Evolutionary conservation across 2,888 invertebrate species (phyloP).

Genomic region (Norana najaformis): DNA sequence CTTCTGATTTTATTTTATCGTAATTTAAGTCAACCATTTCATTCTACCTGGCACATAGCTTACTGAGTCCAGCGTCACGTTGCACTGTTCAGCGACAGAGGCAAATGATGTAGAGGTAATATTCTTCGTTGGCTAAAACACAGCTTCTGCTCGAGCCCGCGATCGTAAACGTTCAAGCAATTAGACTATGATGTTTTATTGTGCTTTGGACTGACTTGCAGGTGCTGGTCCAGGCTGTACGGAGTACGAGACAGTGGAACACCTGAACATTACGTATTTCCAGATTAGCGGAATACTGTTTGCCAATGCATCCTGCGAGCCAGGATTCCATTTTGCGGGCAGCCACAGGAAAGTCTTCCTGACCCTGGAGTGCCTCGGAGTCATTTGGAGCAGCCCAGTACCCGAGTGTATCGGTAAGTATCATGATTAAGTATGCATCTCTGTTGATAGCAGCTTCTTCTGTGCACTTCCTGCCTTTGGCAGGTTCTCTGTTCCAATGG

Average conservation of each 20-base stretch:
- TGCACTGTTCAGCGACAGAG: too few relatives aligned
- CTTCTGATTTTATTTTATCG: too few relatives aligned
- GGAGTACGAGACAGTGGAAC: not conserved
- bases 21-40: too few relatives aligned
- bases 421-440: not conserved
- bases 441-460: not conserved
- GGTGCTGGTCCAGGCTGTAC: constrained; percentile 2
- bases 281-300: not conserved
- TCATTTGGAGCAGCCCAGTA: not conserved
- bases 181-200: not conserved
- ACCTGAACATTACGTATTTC: constrained; percentile 8
- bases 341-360: not conserved
- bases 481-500: not conserved
- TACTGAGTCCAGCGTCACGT: too few relatives aligned
- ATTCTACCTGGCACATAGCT: too few relatives aligned
- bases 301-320: constrained; percentile 19
- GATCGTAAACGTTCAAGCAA: too few relatives aligned
- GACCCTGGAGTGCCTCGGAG: not conserved
- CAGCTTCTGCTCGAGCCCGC: too few relatives aligned
- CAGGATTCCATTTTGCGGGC: not conserved
- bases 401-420: not conserved
- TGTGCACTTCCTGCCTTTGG: not conserved
- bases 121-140: too few relatives aligned
- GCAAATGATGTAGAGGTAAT: too few relatives aligned
- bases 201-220: not conserved